Percentiles rank a stretch among this genome's conserved stretches.
Evolutionary conservation across 2,888 invertebrate genomes (phyloP).

Genomic region (Microctonus aethiopoides): DNA sequence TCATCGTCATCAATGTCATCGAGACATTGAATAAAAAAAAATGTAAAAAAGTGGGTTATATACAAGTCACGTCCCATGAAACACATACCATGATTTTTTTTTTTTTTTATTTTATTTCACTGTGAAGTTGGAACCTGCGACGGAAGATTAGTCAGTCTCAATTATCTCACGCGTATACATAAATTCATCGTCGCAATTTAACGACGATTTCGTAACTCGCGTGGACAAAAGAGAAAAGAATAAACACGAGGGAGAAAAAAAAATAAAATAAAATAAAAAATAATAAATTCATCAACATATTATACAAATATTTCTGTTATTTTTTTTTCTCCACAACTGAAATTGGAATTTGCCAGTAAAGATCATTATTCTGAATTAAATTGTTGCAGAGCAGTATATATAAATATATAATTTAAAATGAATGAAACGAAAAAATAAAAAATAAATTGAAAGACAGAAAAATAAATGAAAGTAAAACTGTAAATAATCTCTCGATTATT

Average conservation of each 20-base stretch:
- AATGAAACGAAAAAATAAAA: too few relatives aligned
- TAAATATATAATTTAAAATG: neutral
- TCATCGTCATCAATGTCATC: neutral
- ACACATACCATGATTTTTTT: neutral
- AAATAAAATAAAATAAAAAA: neutral
- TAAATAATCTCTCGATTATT: slow-evolving; percentile 11
- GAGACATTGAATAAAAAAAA: neutral
- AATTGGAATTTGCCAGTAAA: neutral
- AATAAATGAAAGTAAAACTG: neutral
- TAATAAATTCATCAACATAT: neutral
- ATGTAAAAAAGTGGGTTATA: neutral
- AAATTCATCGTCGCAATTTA: slow-evolving; percentile 15
- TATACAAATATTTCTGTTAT: neutral
- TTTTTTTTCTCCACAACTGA: neutral
- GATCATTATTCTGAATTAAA: neutral
- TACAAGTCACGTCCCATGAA: neutral
- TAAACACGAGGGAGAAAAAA: neutral
- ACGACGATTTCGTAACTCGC: slow-evolving; percentile 18
- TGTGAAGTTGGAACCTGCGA: neutral
- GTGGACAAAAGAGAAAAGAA: slow-evolving; percentile 13
- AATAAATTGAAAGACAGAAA: neutral
- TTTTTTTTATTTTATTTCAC: neutral
- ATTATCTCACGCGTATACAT: slow-evolving; percentile 9
- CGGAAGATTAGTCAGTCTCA: slow-evolving; percentile 16
- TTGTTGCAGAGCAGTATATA: neutral